Evolutionary conservation across 1,140 invertebrate genomes (phyloP).

Genomic region (Aethina tumida): DNA sequence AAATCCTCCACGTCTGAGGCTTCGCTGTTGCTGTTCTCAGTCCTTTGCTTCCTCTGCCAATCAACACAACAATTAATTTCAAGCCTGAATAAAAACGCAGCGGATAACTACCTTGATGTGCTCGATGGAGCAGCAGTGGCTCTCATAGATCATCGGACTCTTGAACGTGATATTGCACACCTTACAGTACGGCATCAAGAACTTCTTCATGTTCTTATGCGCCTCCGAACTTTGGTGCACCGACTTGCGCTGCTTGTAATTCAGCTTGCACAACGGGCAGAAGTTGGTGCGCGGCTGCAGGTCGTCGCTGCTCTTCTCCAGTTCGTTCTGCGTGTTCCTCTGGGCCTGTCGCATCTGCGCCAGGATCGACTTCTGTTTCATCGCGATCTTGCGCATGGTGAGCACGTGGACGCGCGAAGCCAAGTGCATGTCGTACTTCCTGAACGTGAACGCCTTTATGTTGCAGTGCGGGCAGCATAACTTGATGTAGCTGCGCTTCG

Average conservation of each 20-base stretch:
- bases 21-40: conserved; percentile 32
- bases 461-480: conserved; percentile 64
- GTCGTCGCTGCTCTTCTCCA: conserved; percentile 56
- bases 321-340: conserved; percentile 57
- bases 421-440: conserved; percentile 61
- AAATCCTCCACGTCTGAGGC: conserved; percentile 60
- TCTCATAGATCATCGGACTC: conserved; percentile 71
- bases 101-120: conserved; percentile 58
- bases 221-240: conserved; percentile 64
- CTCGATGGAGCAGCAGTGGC: conserved; percentile 65
- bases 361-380: conserved; percentile 58
- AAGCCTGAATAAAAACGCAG: background rate
- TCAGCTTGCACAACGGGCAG: conserved; percentile 68
- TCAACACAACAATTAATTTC: background rate
- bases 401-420: conserved; percentile 47
- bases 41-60: conserved; percentile 45
- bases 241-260: conserved; percentile 62
- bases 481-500: conserved; percentile 50
- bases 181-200: conserved; percentile 68
- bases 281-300: conserved; percentile 53
- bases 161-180: conserved; percentile 61
- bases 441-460: conserved; percentile 60
- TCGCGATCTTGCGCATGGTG: conserved; percentile 58
- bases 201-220: conserved; percentile 70
- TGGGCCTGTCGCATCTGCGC: conserved; percentile 63